Conservation (phyloP, 2,888 invertebrate species). For the Calameuta pallipes region DNA sequence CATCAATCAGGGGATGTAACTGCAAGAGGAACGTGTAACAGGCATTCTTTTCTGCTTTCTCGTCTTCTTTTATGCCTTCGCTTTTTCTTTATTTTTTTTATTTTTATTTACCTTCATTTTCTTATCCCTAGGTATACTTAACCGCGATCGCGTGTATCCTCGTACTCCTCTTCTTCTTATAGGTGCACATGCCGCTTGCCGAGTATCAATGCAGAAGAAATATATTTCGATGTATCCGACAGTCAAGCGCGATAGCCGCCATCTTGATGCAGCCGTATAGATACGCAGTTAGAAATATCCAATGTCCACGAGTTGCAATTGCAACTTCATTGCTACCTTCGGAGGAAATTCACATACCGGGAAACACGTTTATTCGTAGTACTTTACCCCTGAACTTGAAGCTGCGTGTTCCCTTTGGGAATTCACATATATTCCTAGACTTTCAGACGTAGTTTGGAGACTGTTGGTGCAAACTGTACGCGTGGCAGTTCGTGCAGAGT, state of each 20-base stretch:
- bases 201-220: not conserved
- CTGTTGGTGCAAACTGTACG: not conserved
- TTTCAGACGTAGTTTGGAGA: not conserved
- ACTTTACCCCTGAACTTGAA: not conserved
- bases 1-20: conserved; percentile 12
- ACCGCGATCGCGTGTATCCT: not conserved
- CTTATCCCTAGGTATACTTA: not conserved
- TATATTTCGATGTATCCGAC: not conserved
- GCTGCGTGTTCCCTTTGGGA: not conserved
- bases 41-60: not conserved
- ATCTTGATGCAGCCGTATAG: not conserved
- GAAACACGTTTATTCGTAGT: not conserved
- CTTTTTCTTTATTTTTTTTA: not conserved
- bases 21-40: not conserved
- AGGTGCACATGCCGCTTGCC: not conserved
- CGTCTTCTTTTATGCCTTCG: not conserved
- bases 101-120: not conserved
- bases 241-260: not conserved
- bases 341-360: not conserved
- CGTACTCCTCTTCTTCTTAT: not conserved
- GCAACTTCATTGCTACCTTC: not conserved
- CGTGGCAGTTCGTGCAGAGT: no score
- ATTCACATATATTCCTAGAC: not conserved
- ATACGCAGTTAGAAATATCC: not conserved
- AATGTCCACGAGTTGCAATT: not conserved